Percentiles rank a stretch among this genome's conserved stretches.
Evolutionary conservation across 2,113 vertebrate species (phyloP).

Genomic region (Pagrus major): DNA sequence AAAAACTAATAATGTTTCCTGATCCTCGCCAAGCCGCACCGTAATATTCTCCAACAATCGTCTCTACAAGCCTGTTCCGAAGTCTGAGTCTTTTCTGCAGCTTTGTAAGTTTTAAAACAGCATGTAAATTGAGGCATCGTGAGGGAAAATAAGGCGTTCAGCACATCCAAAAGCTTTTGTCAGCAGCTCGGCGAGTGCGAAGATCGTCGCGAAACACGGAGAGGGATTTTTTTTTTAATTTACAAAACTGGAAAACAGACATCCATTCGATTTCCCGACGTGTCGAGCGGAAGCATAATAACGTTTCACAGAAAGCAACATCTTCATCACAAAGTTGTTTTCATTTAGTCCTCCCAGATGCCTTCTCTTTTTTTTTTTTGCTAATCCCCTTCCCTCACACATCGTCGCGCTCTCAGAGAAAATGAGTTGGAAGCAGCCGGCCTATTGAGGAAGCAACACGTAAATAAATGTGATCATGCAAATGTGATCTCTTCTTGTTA

Average conservation of each 20-base stretch:
- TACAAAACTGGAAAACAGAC: conserved; percentile 16
- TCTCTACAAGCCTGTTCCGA: neutral
- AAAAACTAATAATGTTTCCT: neutral
- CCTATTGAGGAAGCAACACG: conserved; percentile 19
- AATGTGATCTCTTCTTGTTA: conserved; percentile 42
- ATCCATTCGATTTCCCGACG: neutral
- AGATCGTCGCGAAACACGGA: neutral
- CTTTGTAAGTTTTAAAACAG: neutral
- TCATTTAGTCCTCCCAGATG: conserved; percentile 24
- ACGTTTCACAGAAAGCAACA: conserved; percentile 17
- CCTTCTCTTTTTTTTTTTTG: neutral
- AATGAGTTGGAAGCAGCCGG: conserved; percentile 12
- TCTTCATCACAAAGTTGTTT: conserved; percentile 54
- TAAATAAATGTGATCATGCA: conserved; percentile 58
- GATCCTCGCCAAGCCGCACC: neutral
- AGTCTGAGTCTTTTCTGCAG: neutral
- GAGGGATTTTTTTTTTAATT: neutral
- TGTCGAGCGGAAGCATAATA: conserved; percentile 2
- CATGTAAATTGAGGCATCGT: neutral
- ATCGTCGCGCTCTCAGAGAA: conserved; percentile 2
- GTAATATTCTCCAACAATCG: neutral
- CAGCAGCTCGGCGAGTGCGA: conserved; percentile 1
- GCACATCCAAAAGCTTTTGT: conserved; percentile 14
- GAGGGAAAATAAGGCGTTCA: neutral
- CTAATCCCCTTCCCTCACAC: conserved; percentile 26